Evolutionary conservation across 2,113 vertebrate genomes (phyloP), one percentile per base, ranked within the genome.

Genomic region (Chionodraco myersi): DNA sequence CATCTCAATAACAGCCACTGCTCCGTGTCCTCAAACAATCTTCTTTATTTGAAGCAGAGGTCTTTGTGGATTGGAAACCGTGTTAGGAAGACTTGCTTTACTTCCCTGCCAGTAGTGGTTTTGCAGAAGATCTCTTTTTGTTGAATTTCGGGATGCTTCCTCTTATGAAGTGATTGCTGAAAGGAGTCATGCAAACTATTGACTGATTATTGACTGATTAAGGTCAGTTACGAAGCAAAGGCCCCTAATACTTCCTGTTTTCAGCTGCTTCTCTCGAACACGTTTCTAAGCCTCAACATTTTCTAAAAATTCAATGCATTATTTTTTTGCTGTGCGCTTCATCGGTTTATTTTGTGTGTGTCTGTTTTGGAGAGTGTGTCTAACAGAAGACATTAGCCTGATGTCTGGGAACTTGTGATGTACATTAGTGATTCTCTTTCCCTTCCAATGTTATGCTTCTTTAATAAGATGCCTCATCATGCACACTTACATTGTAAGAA

Each of bases 401-500:
- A 41, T 41, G 21, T 48, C 47, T 48, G 47, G 13, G 13, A 48
- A 48, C 47, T 14, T 13, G 47, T 48, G 47, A 11, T 41, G 4
- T 5, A 5, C 11, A 59, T n/a, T 4, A 34, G 41, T 21, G 6
- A 34, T 78, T 56, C 21, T 41, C 36, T 47, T 23, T 56, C 21
- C 18, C 1, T 1, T 13, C 11, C 45, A 36, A n/a, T 58, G 15
- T 18, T 47, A 72, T 66, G 54, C 61, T 53, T 75, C 76, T 60
- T 63, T 63, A 52, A 59, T 41, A 68, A 54, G 48, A 61, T 3
- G 26, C 26, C 41, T 61, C 56, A 52, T 23, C 58, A 14, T 23
- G 21, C 47, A 52, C 56, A 70, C 15, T 76, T 70, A 69, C 52
- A 66, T 41, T 77, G 73, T 23, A 62, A 80, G 41, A 61, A 63